These are phyloP conservation scores for Trididemnum miniatum DNA, from an alignment of 23 tunicate species.

Conservation along the genomic window DNA sequence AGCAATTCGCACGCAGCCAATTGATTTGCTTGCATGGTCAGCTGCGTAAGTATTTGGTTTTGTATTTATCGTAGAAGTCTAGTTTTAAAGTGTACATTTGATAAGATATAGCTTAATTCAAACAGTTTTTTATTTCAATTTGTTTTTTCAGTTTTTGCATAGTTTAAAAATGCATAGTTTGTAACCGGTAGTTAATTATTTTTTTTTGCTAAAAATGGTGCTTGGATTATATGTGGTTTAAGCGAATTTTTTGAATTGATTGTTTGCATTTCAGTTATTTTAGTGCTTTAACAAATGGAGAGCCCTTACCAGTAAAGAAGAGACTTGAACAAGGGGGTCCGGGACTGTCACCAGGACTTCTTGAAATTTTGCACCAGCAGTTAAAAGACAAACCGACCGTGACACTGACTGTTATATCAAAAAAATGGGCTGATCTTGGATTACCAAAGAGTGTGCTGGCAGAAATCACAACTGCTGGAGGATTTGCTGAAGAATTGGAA, in stretches of 20 bases:
- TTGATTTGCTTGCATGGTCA: conserved; percentile 94
- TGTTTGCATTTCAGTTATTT: conserved; percentile 72
- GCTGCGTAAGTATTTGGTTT: conserved; percentile 77
- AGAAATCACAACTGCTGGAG: conserved; percentile 71
- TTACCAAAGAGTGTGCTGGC: conserved; percentile 65
- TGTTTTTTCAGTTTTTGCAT: no score
- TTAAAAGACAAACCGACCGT: conserved; percentile 46
- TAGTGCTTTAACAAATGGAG: conserved; percentile 72
- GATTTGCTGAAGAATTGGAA: conserved; percentile 81
- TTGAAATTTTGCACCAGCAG: conserved; percentile 82
- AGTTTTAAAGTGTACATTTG: no score
- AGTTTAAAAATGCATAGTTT: no score
- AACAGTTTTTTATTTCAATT: no score
- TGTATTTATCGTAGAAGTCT: no score
- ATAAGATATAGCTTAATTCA: no score
- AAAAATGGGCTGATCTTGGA: conserved; percentile 88
- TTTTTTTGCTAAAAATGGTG: no score
- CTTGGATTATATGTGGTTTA: no score
- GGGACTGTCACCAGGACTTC: conserved; percentile 86
- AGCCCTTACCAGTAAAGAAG: conserved; percentile 86
- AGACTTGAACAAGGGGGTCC: conserved; percentile 78
- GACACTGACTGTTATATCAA: conserved; percentile 24
- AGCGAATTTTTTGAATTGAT: no score
- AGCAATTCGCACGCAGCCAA: conserved; percentile 97
- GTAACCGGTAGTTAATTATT: no score